Percentiles rank a stretch among this genome's conserved stretches.
Conservation (phyloP, 2,797 vertebrate species). For the Gephyroberyx darwinii region DNA sequence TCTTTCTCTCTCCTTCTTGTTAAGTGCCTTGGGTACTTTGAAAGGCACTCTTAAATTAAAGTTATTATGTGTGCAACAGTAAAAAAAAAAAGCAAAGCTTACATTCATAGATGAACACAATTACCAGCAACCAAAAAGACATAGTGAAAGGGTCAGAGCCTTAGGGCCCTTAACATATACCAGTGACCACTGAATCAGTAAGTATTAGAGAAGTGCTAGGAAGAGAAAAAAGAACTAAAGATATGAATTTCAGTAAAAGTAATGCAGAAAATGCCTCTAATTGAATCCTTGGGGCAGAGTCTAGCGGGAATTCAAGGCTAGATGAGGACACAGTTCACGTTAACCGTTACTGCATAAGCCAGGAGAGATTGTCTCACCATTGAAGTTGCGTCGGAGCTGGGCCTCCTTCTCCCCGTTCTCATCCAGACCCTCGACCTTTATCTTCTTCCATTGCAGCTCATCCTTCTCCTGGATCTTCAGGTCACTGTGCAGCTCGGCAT, state of each 20-base stretch:
- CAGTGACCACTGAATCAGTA: background rate
- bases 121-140: background rate
- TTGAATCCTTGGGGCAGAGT: background rate
- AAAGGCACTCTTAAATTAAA: background rate
- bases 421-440: slow-evolving; percentile 91
- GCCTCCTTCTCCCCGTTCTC: slow-evolving; percentile 92
- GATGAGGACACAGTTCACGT: background rate
- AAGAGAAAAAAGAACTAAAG: slow-evolving; percentile 7
- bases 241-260: background rate
- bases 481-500: slow-evolving; percentile 94
- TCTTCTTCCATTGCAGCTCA: slow-evolving; percentile 94
- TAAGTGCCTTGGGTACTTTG: no score
- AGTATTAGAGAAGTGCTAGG: background rate
- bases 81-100: slow-evolving; percentile 22
- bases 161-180: background rate
- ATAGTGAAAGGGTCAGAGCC: slow-evolving; percentile 3
- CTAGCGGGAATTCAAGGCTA: background rate
- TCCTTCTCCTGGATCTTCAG: slow-evolving; percentile 96
- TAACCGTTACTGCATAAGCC: no score
- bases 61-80: slow-evolving; percentile 3
- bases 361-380: slow-evolving; percentile 76
- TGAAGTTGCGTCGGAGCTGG: slow-evolving; percentile 86
- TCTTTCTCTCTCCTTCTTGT: no score
- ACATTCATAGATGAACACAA: background rate
- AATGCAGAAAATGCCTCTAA: background rate